A percentile compares a stretch with the other conserved stretches of the same genome.
Evolutionary conservation across 2,797 vertebrate species (phyloP).

Genomic region (Rallus crepitans): DNA sequence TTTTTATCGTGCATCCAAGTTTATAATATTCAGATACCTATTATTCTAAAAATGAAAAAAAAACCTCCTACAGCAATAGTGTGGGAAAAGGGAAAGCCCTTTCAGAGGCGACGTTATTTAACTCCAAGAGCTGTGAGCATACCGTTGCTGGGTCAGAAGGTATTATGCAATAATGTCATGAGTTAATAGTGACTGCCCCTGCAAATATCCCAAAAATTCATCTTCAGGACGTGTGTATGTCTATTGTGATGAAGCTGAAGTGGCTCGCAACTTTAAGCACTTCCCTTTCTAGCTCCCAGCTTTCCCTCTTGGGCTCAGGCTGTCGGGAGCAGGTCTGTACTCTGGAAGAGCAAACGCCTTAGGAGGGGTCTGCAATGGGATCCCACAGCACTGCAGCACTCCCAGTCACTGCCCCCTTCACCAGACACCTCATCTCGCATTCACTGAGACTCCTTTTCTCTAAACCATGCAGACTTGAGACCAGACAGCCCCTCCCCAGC

Average conservation of each 20-base stretch:
- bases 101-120: not conserved
- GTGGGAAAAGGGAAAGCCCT: not conserved
- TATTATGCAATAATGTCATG: not conserved
- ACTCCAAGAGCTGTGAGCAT: not conserved
- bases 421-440: not conserved
- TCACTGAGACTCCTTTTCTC: not conserved
- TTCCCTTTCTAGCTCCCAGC: not conserved
- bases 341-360: not conserved
- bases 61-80: not conserved
- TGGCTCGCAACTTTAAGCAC: not conserved
- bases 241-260: not conserved
- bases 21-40: not conserved
- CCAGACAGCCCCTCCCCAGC: not conserved
- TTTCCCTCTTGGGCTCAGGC: not conserved
- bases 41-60: not conserved
- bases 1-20: not conserved
- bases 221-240: not conserved
- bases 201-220: not conserved
- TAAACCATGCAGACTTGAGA: not conserved
- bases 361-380: not conserved
- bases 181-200: not conserved
- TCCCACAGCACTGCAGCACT: not conserved
- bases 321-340: not conserved
- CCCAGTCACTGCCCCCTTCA: not conserved
- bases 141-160: not conserved